Evolutionary conservation across 2,797 vertebrate species (phyloP), one percentile per base, ranked within the genome.

Genomic region (Scolopax bukidnonensis): DNA sequence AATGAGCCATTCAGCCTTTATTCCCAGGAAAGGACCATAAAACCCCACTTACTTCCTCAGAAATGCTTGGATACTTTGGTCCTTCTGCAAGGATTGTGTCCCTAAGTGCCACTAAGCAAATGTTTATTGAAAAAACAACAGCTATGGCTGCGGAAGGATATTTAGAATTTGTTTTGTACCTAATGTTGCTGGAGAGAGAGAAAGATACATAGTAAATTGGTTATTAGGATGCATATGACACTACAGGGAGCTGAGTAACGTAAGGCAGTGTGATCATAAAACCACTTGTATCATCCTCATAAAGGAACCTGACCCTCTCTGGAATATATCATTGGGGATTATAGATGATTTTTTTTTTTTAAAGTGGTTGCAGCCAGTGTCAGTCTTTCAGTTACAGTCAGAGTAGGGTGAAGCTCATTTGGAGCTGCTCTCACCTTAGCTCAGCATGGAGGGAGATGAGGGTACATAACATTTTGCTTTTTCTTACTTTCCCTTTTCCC

Each of bases 161-260:
- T 89, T 92, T 85, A 85, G 92, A 71, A 96, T 81, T 87, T 84
- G 56, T 81, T 96, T 92, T 95, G 71, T 77, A 93, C 36, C 85
- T 90, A 68, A 81, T 85, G 75, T 50, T 84, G 59, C 77, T 91
- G 77, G 75, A 92, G 84, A 89, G 73, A 88, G 90, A 87, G 71
- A 8, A 53, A 88, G 53, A 80, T 47, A 36, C 83, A 40, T 27
- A 76, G 87, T 47, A 94, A 96, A 96, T 91, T 78, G 94, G 85
- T 81, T 96, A 89, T 93, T 82, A 64, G 84, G 84, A 94, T 94
- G 88, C 50, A 10, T 38, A 94, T 68, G 80, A 53, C 95, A 76
- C 95, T 53, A 47, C 84, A 38, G 96, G 96, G 95, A 97, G 93
- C 68, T 0, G 5, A 1, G 28, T 54, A 73, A 84, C 87, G 95